Percentiles rank a stretch among this genome's conserved stretches.
These are phyloP conservation scores for Agelas oroides DNA, from an alignment of 37 sponge, comb jelly and placozoan species.

Conservation along the genomic window DNA sequence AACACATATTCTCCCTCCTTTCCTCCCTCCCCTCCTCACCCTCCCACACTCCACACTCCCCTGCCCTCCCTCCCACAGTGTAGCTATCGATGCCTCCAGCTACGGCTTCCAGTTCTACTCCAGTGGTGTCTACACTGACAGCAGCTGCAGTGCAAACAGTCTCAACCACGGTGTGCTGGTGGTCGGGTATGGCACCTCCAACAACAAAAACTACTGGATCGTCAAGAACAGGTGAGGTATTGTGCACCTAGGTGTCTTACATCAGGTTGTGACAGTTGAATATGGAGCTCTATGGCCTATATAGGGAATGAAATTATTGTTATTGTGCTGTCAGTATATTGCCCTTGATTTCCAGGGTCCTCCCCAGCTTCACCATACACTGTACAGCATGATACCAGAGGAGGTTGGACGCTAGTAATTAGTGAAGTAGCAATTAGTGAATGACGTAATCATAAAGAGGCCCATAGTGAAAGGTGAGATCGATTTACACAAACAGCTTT, in stretches of 20 bases:
- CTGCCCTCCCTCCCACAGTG: constrained; percentile 24
- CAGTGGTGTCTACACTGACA: constrained; percentile 84
- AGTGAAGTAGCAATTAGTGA: no score
- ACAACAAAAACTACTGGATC: constrained; percentile 73
- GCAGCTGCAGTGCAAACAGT: constrained; percentile 72
- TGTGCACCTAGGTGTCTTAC: not conserved
- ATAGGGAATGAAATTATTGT: not conserved
- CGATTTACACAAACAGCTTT: no score
- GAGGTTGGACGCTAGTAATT: no score
- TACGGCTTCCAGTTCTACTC: constrained; percentile 88
- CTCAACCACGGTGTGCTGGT: constrained; percentile 95
- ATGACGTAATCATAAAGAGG: no score
- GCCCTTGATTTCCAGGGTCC: no score
- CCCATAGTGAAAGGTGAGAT: no score
- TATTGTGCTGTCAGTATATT: no score
- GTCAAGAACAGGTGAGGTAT: constrained; percentile 81
- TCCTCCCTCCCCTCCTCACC: no score
- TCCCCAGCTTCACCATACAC: no score
- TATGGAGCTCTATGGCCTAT: not conserved
- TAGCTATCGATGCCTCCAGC: constrained; percentile 88
- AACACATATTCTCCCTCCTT: no score
- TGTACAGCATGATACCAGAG: no score
- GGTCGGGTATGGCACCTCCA: constrained; percentile 81
- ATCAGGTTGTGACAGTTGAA: not conserved
- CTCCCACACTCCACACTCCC: no score